Percentiles rank a stretch among this genome's conserved stretches.
These are phyloP conservation scores for Amblyraja radiata DNA, from an alignment of 2,797 vertebrate species.

Conservation along the genomic window DNA sequence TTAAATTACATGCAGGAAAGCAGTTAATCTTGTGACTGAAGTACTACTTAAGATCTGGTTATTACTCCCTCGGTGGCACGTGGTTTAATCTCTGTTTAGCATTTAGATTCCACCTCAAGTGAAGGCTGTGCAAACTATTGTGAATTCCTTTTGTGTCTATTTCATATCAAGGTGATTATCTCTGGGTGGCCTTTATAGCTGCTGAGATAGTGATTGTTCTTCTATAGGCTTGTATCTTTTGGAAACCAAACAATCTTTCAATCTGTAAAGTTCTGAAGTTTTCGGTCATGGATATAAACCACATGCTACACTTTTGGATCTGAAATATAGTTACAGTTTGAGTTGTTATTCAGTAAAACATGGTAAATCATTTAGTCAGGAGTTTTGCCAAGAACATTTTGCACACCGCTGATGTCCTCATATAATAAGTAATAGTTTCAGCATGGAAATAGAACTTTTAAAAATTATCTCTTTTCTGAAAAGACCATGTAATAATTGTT, in stretches of 20 bases:
- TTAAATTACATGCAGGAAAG: background rate
- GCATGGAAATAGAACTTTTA: background rate
- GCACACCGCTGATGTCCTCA: background rate
- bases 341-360: background rate
- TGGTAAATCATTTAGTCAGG: background rate
- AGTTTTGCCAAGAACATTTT: background rate
- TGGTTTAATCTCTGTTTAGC: background rate
- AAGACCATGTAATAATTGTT: background rate
- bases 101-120: background rate
- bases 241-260: background rate
- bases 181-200: background rate
- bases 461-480: background rate
- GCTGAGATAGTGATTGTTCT: background rate
- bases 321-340: background rate
- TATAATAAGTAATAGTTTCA: background rate
- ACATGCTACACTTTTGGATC: background rate
- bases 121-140: background rate
- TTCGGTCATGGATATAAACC: no score
- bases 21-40: background rate
- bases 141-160: background rate
- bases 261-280: background rate
- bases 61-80: constrained; percentile 3
- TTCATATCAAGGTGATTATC: background rate
- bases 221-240: background rate
- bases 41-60: background rate